A percentile compares a stretch with the other conserved stretches of the same genome.
Conservation (phyloP, 1,140 invertebrate species). For the Eulimnadia texana region DNA sequence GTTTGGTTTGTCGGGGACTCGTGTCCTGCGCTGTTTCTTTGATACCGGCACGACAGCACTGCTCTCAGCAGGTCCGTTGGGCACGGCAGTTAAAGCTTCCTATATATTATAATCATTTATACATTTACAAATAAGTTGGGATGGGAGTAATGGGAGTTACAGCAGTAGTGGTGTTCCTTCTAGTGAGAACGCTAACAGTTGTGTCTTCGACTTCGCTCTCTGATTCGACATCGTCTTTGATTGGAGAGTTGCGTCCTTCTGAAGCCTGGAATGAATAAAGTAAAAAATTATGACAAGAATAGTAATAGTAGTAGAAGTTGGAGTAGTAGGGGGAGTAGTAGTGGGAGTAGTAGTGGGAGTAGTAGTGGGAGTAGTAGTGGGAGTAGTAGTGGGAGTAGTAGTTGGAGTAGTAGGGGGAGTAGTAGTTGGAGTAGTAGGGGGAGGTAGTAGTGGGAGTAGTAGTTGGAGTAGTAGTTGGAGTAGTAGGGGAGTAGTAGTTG, state of each 20-base stretch:
- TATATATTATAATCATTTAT: too few relatives aligned
- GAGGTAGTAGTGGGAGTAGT: too few relatives aligned
- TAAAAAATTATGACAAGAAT: too few relatives aligned
- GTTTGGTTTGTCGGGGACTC: constrained; percentile 86
- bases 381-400: too few relatives aligned
- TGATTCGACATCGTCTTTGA: constrained; percentile 26
- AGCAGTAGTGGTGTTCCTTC: constrained; percentile 20
- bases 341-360: too few relatives aligned
- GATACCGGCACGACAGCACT: neutral
- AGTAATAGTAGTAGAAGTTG: too few relatives aligned
- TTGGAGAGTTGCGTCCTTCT: constrained; percentile 13
- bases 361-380: too few relatives aligned
- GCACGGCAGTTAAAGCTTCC: neutral
- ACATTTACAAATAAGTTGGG: neutral
- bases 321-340: too few relatives aligned
- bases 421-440: too few relatives aligned
- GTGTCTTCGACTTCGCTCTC: constrained; percentile 28
- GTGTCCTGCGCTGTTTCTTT: constrained; percentile 41
- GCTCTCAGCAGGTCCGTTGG: neutral
- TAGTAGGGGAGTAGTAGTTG: too few relatives aligned
- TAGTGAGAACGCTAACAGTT: constrained; percentile 23
- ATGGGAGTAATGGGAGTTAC: neutral
- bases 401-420: too few relatives aligned
- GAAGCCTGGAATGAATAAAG: constrained; percentile 11
- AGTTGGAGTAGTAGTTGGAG: too few relatives aligned